These are phyloP conservation scores for Scotopteryx bipunctaria DNA, from an alignment of 2,888 invertebrate genomes.

Conservation along the genomic window DNA sequence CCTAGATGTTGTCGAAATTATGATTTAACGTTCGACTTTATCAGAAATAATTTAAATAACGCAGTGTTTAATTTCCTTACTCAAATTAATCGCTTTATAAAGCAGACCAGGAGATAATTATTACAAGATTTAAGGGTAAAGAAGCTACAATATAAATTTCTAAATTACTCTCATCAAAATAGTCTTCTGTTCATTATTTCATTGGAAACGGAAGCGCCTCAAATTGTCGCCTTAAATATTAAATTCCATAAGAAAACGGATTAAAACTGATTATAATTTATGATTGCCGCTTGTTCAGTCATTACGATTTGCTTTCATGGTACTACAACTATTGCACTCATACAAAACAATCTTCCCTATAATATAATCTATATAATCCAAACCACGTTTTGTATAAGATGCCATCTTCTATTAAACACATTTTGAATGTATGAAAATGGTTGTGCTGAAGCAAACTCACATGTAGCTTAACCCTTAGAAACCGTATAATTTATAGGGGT, in stretches of 20 bases:
- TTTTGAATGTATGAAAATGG: too few relatives aligned
- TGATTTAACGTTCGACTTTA: slow-evolving; percentile 51
- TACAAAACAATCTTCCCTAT: too few relatives aligned
- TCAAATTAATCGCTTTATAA: slow-evolving; percentile 75
- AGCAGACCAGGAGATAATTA: slow-evolving; percentile 74
- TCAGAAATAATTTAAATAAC: slow-evolving; percentile 59
- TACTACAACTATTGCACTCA: too few relatives aligned
- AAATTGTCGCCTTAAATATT: slow-evolving; percentile 66
- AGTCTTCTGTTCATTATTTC: slow-evolving; percentile 64
- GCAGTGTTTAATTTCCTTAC: slow-evolving; percentile 63
- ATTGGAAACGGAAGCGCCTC: slow-evolving; percentile 66
- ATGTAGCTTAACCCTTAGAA: slow-evolving; percentile 40
- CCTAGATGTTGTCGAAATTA: slow-evolving; percentile 40
- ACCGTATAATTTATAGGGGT: slow-evolving; percentile 54
- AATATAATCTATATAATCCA: neutral
- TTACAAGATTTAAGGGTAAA: slow-evolving; percentile 72
- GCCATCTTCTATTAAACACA: too few relatives aligned
- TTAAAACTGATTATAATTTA: neutral
- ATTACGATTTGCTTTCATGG: too few relatives aligned
- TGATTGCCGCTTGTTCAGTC: too few relatives aligned
- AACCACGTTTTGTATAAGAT: neutral
- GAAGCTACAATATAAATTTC: slow-evolving; percentile 75
- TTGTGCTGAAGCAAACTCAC: slow-evolving; percentile 9
- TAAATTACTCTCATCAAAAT: slow-evolving; percentile 72
- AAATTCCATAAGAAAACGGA: neutral